Base-by-base conservation (phyloP, 2,797 vertebrate species). In the Spinus pinus region DNA sequence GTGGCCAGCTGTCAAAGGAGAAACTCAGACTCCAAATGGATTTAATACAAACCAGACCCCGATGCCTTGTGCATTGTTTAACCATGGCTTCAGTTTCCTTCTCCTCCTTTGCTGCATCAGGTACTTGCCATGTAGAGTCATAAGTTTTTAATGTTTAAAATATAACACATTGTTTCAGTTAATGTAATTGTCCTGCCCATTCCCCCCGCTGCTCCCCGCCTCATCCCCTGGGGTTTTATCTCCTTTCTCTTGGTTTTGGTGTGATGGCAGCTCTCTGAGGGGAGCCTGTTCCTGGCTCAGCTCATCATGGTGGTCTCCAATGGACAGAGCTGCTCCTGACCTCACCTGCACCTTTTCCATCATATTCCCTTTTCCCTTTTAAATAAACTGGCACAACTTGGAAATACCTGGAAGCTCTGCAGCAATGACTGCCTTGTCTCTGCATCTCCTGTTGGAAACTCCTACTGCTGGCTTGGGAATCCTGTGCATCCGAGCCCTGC, bases 1-100 rank as follows among this genome's bases (percentile, higher is more conserved):
- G 95, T 85, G 97, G 96, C 96, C 97, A 97, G 97, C 97, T 98
- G 98, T 97, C 89, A 91, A 90, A 96, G 97, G 89, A 97, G 82
- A 94, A 95, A 91, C 94, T 91, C 88, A 96, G 93, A 93, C 93
- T 95, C 95, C 57, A 89, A 96, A 95, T 90, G 94, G 70, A 39
- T 91, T 96, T 97, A 97, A 97, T 96, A 84, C 71, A 94, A 96
- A 95, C n/a, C 96, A 97, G 96, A 91, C 89, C 24, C 86, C 0
- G 9, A 70, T 65, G 87, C 91, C 91, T 94, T 91, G 89, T 92
- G 94, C 94, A 96, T 96, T 96, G 96, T 96, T 96, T 96, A 96
- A 95, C 94, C 66, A 49, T 93, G 94, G 95, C 89, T 95, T 96
- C 94, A 92, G 94, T 35, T 91, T 74, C 84, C 67, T 53, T 46